These are phyloP conservation scores for Drosophila mimica DNA, from an alignment of 2,888 invertebrate genomes.

Conservation along the genomic window DNA sequence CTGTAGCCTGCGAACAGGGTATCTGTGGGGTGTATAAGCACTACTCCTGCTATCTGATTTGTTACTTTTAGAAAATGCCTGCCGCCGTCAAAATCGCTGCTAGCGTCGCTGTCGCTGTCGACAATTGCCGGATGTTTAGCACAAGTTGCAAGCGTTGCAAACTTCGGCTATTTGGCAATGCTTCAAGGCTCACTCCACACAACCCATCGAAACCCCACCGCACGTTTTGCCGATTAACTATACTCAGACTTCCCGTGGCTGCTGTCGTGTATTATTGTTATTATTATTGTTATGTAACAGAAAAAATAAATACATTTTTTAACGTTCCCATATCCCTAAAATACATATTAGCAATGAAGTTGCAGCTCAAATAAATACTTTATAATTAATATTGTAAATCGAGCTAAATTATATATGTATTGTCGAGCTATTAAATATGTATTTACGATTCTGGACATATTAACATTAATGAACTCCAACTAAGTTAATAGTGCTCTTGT, in stretches of 20 bases:
- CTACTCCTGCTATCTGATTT: slow-evolving; percentile 9
- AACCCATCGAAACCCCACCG: not conserved
- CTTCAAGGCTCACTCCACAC: not conserved
- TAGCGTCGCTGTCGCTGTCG: slow-evolving; percentile 20
- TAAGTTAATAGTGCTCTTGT: not conserved
- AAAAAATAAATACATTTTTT: too few relatives aligned
- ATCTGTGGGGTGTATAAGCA: not conserved
- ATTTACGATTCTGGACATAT: not conserved
- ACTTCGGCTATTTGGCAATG: slow-evolving; percentile 37
- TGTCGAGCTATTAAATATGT: too few relatives aligned
- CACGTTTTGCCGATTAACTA: slow-evolving; percentile 35
- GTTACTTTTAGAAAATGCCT: slow-evolving; percentile 64
- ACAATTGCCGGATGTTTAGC: slow-evolving; percentile 72
- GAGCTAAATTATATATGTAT: not conserved
- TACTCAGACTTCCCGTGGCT: slow-evolving; percentile 57
- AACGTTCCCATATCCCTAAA: not conserved
- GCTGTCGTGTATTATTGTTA: slow-evolving; percentile 58
- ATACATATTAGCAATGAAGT: not conserved
- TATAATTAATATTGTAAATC: not conserved
- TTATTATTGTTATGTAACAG: slow-evolving; percentile 24
- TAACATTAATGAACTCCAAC: not conserved
- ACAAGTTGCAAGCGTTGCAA: slow-evolving; percentile 48
- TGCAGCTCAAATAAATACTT: slow-evolving; percentile 6
- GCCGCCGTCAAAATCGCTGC: slow-evolving; percentile 48
- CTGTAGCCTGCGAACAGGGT: not conserved